These are phyloP conservation scores for Tryphoninae sp. DNA, from an alignment of 2,888 invertebrate genomes.

Conservation along the genomic window DNA sequence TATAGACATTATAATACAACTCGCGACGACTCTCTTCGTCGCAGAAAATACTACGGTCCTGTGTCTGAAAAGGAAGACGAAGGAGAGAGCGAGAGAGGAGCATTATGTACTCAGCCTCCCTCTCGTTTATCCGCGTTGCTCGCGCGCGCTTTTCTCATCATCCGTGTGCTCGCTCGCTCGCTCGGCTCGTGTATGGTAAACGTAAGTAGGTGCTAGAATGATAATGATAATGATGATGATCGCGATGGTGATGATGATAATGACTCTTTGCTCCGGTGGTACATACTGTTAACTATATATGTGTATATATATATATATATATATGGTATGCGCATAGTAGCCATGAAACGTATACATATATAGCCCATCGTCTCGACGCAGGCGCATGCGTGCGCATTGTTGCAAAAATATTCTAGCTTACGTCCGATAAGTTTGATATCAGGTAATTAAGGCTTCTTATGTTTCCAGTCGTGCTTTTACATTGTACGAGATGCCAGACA, in stretches of 20 bases:
- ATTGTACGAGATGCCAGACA: no score
- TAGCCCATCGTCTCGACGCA: not conserved
- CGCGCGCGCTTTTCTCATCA: slow-evolving; percentile 65
- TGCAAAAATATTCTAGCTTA: no score
- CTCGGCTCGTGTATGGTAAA: slow-evolving; percentile 3
- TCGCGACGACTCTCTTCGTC: not conserved
- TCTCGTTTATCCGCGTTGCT: slow-evolving; percentile 30
- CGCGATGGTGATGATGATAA: slow-evolving; percentile 69
- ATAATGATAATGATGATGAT: slow-evolving; percentile 72
- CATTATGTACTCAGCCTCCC: slow-evolving; percentile 48
- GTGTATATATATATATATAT: slow-evolving; percentile 11
- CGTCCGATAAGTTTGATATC: no score
- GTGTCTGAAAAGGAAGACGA: slow-evolving; percentile 11
- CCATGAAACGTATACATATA: no score
- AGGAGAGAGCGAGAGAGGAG: slow-evolving; percentile 19
- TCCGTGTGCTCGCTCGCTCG: slow-evolving; percentile 53
- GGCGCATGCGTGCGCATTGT: no score
- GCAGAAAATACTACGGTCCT: not conserved
- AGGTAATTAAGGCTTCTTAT: no score
- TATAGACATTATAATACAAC: not conserved
- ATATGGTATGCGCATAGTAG: slow-evolving; percentile 10
- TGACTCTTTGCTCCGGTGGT: slow-evolving; percentile 41
- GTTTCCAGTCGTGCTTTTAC: no score
- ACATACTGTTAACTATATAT: not conserved
- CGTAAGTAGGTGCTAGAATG: slow-evolving; percentile 67